Evolutionary conservation across 2,888 invertebrate species (phyloP), one percentile per base, ranked within the genome.

Genomic region (Caenorhabditis doughertyi): DNA sequence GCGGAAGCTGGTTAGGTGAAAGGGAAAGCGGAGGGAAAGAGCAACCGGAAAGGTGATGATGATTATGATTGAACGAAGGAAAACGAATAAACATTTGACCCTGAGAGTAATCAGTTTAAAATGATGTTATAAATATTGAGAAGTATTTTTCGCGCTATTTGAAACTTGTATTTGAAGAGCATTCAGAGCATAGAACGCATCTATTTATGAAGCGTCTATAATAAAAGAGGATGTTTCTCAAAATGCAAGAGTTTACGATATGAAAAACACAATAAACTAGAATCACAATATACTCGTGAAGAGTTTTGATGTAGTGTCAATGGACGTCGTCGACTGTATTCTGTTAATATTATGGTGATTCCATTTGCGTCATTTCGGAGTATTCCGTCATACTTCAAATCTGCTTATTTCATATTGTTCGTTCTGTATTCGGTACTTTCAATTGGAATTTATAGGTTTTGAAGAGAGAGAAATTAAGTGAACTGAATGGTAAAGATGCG

Each of bases 301-400:
- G 8, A 39, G 32, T 21, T 11, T 35, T 9, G 7, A 35, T n/a
- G n/a, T 8, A 5, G 39, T 13, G 39, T 47, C 44, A 7, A 47
- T 47, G 3, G 44, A 16, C 11, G 27, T 11, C 23, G 65, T 49
- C 56, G 55, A 53, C 42, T 23, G 18, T 32, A 51, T 29, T 18
- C 5, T 16, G 21, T 62, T 60, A 68, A 68, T 67, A 23, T 76
- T 71, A 79, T 79, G 79, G 64, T 44, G 51, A 71, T 79, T 71
- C 71, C 71, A 79, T 64, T 79, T 79, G 79, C 79, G 79, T 79
- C 79, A 79, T 71, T 71, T 79, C 70, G 79, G 71, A 79, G 71
- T 79, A 71, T 65, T 49, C 67, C 76, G 76, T 76, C 76, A 68
- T 23, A 68, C 39, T 68, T 58, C 60, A 60, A 77, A 77, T 77